phyloP scores from a whole-genome alignment of 2,113 vertebrate species.

The Fulica atra region DNA sequence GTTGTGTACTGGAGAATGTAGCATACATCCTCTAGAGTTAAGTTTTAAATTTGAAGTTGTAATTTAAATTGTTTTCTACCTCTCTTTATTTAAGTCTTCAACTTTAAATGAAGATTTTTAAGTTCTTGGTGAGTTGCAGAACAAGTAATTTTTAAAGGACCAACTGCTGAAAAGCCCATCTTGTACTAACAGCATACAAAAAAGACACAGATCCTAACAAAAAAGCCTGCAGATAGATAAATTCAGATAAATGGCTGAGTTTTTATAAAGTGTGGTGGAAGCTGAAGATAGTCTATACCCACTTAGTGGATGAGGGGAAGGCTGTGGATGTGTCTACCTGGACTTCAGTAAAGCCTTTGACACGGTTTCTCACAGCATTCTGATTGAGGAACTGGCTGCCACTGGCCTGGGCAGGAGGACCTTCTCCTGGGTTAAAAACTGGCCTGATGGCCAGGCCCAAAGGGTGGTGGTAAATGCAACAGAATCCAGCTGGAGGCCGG shows the following conservation, averaged over 20 bases:
- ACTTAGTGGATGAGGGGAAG: too few relatives aligned
- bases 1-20: neutral
- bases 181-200: neutral
- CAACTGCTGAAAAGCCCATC: neutral
- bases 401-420: too few relatives aligned
- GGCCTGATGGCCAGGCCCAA: too few relatives aligned
- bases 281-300: neutral
- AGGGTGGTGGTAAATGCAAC: too few relatives aligned
- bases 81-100: neutral
- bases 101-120: neutral
- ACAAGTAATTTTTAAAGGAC: neutral
- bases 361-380: too few relatives aligned
- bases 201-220: neutral
- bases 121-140: neutral
- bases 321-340: too few relatives aligned
- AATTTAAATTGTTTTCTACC: constrained; percentile 1
- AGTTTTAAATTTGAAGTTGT: neutral
- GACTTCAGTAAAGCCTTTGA: too few relatives aligned
- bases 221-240: neutral
- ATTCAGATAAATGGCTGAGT: neutral
- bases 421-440: too few relatives aligned
- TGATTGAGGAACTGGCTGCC: too few relatives aligned
- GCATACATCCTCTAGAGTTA: neutral
- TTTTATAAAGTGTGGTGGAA: neutral
- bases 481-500: too few relatives aligned